A percentile compares a stretch with the other conserved stretches of the same genome.
Evolutionary conservation across 2,888 invertebrate genomes (phyloP).

Genomic region (Erynnis tages): DNA sequence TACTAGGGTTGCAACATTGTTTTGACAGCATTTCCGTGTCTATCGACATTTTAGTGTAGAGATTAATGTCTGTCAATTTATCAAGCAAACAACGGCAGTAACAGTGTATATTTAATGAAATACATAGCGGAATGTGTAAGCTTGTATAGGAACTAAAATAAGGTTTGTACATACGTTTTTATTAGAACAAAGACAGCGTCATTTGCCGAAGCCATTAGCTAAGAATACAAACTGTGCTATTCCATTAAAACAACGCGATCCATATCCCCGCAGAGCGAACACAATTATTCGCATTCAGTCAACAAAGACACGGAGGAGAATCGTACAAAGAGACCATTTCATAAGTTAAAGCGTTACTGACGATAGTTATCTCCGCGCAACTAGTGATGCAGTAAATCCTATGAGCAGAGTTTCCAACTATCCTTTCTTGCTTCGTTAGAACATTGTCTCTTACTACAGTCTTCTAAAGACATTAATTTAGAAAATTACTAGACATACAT

Average conservation of each 20-base stretch:
- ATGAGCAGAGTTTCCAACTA: constrained; percentile 62
- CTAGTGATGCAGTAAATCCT: constrained; percentile 76
- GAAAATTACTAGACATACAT: neutral
- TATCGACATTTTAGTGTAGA: constrained; percentile 32
- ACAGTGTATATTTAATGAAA: neutral
- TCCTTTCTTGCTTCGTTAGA: constrained; percentile 52
- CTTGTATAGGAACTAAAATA: constrained; percentile 8
- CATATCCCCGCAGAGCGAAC: constrained; percentile 61
- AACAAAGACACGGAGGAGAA: constrained; percentile 58
- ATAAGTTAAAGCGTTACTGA: constrained; percentile 67
- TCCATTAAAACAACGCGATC: constrained; percentile 64
- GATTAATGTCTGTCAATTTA: constrained; percentile 23
- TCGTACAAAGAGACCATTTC: constrained; percentile 68
- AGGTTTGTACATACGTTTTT: constrained; percentile 45
- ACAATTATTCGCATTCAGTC: constrained; percentile 69
- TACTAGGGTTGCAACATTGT: constrained; percentile 26
- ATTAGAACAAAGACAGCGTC: constrained; percentile 52
- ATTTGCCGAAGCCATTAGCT: constrained; percentile 61
- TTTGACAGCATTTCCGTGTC: constrained; percentile 30
- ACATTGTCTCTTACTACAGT: constrained; percentile 51
- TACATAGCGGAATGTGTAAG: neutral
- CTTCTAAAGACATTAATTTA: constrained; percentile 33
- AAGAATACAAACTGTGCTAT: constrained; percentile 66
- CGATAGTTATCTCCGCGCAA: constrained; percentile 69
- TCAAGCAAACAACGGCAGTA: constrained; percentile 1